Evolutionary conservation across 2,888 invertebrate genomes (phyloP).

Genomic region (Pyrochroa serraticornis): DNA sequence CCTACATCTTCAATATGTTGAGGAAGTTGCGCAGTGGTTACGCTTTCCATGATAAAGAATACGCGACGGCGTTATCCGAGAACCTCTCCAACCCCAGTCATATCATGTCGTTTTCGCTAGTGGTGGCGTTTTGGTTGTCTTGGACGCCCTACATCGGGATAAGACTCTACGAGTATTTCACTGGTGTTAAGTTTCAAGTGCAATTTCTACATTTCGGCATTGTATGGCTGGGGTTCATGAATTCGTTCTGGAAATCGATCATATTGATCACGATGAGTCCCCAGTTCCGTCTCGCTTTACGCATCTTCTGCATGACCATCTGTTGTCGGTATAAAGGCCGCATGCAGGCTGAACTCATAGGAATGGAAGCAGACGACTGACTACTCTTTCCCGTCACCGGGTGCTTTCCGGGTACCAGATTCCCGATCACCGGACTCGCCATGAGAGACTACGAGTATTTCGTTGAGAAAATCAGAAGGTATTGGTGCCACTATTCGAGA

Average conservation of each 20-base stretch:
- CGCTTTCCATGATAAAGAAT: slow-evolving; percentile 91
- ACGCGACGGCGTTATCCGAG: slow-evolving; percentile 88
- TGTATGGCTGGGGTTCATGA: slow-evolving; percentile 93
- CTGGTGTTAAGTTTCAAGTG: slow-evolving; percentile 64
- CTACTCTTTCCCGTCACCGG: slow-evolving; percentile 50
- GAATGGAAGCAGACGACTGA: slow-evolving; percentile 86
- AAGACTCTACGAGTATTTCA: slow-evolving; percentile 76
- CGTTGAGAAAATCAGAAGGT: slow-evolving; percentile 51
- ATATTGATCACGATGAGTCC: slow-evolving; percentile 89
- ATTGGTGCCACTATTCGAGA: slow-evolving; percentile 51
- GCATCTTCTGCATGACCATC: slow-evolving; percentile 85
- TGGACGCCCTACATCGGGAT: slow-evolving; percentile 92
- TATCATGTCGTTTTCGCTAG: slow-evolving; percentile 92
- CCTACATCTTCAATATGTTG: slow-evolving; percentile 94
- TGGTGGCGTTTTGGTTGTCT: slow-evolving; percentile 88
- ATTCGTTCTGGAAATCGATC: slow-evolving; percentile 94
- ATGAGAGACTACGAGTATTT: slow-evolving; percentile 55
- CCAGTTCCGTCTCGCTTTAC: slow-evolving; percentile 88
- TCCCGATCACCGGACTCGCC: slow-evolving; percentile 53
- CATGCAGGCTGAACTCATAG: slow-evolving; percentile 83
- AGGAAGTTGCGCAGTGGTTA: slow-evolving; percentile 81
- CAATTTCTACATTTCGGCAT: slow-evolving; percentile 90
- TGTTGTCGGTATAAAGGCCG: slow-evolving; percentile 87
- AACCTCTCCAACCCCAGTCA: slow-evolving; percentile 93
- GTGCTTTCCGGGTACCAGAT: slow-evolving; percentile 41